Base-by-base conservation (phyloP, 2,888 invertebrate species). In the Perizoma flavofasciatum region DNA sequence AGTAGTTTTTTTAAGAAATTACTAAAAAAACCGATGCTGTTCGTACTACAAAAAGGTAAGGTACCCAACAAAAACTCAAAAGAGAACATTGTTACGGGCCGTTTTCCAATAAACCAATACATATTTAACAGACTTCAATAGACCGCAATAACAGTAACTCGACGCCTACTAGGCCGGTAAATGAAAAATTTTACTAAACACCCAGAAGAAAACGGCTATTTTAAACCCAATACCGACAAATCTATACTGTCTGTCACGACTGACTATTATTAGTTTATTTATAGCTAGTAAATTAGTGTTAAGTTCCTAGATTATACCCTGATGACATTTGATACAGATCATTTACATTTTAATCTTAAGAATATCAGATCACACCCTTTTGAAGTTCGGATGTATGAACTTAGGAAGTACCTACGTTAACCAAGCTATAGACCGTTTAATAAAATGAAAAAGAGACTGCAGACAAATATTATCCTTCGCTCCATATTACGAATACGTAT, bases 321-420 rank as follows among this genome's bases (percentile, higher is more conserved):
- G 82, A 81, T 83, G 83, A 83, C 80, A 79, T 82, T 78, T 72
- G 72, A 81, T 83, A 78, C 75, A 74, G 70, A 63, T 64, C 67
- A 86, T 88, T 88, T 79, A 83, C 86, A 88, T 87, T 75, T 79
- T 82, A 81, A 86, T 85, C 72, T 75, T 64, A 70, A 65, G 68
- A 75, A 73, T 81, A 78, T 80, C 72, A 66, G 69, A 72, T 81
- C 77, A 82, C 61, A 56, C 55, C 58, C 58, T 51, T 61, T 61
- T 22, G 46, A 43, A 35, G 47, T n/a, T 44, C 54, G 44, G 44
- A 50, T 54, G 54, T 48, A 43, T 22, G 49, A 49, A 50, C 35
- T 35, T n/a, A n/a, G 22, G 22, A 22, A 22, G 22, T 22, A 22
- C 22, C 22, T 22, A 22, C 22, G 22, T 22, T 41, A 9, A 35